Evolutionary conservation across 2,797 vertebrate genomes (phyloP).

Genomic region (Rhinophrynus dorsalis): DNA sequence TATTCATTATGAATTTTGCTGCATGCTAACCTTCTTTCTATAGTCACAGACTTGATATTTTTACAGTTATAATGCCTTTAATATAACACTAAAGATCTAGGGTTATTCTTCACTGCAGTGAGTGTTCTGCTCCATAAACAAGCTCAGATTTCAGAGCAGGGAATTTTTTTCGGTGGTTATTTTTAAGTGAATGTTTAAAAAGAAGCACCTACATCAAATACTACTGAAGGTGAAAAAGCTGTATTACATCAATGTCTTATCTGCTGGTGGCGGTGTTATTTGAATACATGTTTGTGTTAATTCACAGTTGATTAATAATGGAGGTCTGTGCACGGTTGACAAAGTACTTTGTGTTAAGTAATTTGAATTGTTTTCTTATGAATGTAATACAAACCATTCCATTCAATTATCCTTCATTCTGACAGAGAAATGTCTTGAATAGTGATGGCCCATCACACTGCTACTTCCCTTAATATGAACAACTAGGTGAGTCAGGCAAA

Average conservation of each 20-base stretch:
- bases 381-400: slow-evolving; percentile 6
- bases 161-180: not conserved
- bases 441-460: not conserved
- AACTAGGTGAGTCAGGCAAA: not conserved
- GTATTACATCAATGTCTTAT: not conserved
- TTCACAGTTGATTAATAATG: not conserved
- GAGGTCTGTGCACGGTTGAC: not conserved
- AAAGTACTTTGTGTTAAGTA: not conserved
- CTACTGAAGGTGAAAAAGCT: not conserved
- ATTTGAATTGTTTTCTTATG: not conserved
- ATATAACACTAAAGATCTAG: not conserved
- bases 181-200: not conserved
- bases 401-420: not conserved
- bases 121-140: not conserved
- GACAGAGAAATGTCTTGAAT: not conserved
- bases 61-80: too few species aligned
- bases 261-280: not conserved
- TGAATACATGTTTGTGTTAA: not conserved
- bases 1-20: too few species aligned
- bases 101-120: not conserved
- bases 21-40: too few species aligned
- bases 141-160: not conserved
- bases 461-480: slow-evolving; percentile 6
- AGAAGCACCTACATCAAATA: not conserved
- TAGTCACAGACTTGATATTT: too few species aligned